Conservation (phyloP, 2,888 invertebrate species). For the Bembecia ichneumoniformis region DNA sequence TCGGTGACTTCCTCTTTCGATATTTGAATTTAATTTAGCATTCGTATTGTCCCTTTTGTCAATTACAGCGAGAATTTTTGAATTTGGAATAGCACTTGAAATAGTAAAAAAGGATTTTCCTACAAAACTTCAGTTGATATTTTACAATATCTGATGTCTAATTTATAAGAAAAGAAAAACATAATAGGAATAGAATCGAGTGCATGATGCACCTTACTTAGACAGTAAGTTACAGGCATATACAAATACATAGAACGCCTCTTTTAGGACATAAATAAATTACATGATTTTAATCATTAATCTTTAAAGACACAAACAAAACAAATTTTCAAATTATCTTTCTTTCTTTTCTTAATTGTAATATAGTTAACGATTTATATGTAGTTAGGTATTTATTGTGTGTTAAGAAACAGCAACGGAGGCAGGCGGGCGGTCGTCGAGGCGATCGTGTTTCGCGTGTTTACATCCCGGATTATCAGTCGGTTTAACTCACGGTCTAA, state of each 20-base stretch:
- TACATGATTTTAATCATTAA: no score
- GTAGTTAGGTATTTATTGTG: not conserved
- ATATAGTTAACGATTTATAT: not conserved
- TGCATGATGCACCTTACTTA: no score
- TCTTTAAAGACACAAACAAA: no score
- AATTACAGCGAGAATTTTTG: slow-evolving; percentile 18
- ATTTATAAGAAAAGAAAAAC: no score
- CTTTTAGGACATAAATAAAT: no score
- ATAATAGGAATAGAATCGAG: no score
- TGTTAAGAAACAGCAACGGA: slow-evolving; percentile 6
- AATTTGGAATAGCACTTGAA: not conserved
- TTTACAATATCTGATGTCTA: no score
- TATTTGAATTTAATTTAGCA: slow-evolving; percentile 72
- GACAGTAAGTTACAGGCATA: no score
- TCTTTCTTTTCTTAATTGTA: not conserved
- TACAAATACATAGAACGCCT: no score
- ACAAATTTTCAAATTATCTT: not conserved
- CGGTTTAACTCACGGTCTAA: slow-evolving; percentile 58
- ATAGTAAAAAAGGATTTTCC: no score
- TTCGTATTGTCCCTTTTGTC: slow-evolving; percentile 55
- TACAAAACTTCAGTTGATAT: no score
- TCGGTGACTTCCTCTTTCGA: slow-evolving; percentile 67
- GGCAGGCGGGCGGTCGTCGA: slow-evolving; percentile 23
- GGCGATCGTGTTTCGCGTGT: slow-evolving; percentile 71
- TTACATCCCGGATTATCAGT: slow-evolving; percentile 66